Evolutionary conservation across 2,113 vertebrate genomes (phyloP).

Genomic region (Ranitomeya variabilis): DNA sequence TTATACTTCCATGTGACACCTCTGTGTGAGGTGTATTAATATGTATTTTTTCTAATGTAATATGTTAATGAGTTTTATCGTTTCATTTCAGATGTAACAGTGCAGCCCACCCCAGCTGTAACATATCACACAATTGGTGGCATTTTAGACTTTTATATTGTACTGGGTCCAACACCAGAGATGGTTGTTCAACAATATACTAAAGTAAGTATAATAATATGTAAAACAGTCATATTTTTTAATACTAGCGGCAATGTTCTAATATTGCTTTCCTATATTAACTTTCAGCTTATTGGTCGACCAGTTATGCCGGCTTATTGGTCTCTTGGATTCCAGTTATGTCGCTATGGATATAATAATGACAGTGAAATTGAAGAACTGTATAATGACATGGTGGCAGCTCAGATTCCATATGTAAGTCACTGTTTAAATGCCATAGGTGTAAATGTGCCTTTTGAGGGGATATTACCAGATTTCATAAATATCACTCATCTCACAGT

Average conservation of each 20-base stretch:
- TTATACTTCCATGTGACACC: not conserved
- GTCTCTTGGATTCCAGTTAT: conserved; percentile 92
- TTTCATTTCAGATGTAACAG: conserved; percentile 80
- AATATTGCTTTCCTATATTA: not conserved
- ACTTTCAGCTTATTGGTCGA: conserved; percentile 83
- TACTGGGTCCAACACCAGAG: conserved; percentile 89
- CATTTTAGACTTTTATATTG: conserved; percentile 91
- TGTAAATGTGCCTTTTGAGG: not conserved
- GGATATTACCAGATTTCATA: not conserved
- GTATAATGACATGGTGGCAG: conserved; percentile 75
- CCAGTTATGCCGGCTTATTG: conserved; percentile 93
- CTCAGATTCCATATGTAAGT: conserved; percentile 84
- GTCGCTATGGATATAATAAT: conserved; percentile 88
- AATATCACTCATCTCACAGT: not conserved
- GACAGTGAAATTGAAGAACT: conserved; percentile 76
- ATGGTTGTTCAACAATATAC: conserved; percentile 85
- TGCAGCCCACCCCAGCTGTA: conserved; percentile 86
- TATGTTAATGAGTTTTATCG: not conserved
- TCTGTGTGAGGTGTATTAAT: not conserved
- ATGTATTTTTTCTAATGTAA: not conserved
- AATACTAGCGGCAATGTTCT: not conserved
- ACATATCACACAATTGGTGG: conserved; percentile 89
- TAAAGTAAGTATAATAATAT: conserved; percentile 68
- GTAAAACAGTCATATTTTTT: not conserved
- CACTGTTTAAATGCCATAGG: not conserved